Base-by-base conservation (phyloP, 2,888 invertebrate genomes). In the Anoplius nigerrimus region DNA sequence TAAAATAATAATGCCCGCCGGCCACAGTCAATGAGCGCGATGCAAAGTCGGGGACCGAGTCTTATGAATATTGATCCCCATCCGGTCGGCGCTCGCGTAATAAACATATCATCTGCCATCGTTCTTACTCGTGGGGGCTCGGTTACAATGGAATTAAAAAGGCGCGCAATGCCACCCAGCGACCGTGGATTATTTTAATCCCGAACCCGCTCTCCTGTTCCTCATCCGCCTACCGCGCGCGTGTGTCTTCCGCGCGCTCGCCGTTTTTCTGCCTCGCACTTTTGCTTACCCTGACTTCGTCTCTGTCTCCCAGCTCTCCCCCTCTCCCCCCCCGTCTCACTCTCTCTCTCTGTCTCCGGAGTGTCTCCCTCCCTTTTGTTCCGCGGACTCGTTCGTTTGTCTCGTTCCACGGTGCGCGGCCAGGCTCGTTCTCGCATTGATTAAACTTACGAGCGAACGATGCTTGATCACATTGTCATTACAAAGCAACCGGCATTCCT, bases 11-110 rank as follows among this genome's bases (percentile, higher is more conserved):
- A 82, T 84, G 81, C 81, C 75, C 71, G 77, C 76, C 72, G 76
- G 74, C 71, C 70, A 72, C 71, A 72, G 79, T 78, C 71, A 70
- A 72, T 70, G 79, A 74, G 71, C 78, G 71, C 62, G 66, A 58
- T 73, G 66, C 60, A 66, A 55, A 64, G 62, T 69, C 71, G 56
- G 51, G 6, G 18, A 4, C 43, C 34, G 11, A 53, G 58, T 57
- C 85, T 86, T 85, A 85, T 85, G 84, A 86, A 86, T 85, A 85
- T 85, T 85, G 81, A 85, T 84, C 81, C 70, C 78, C 80, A 80
- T 84, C 83, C 82, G 82, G 80, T 78, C 20, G 69, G 71, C 66
- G 70, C 66, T 76, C 34, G 34, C 34, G 34, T 34, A 76, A 79
- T 78, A 76, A 79, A 74, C 74, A 78, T 74, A 74, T 76, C 72